phyloP scores from a whole-genome alignment of 2,888 invertebrate genomes.

The Heteromyza rotundicornis region DNA sequence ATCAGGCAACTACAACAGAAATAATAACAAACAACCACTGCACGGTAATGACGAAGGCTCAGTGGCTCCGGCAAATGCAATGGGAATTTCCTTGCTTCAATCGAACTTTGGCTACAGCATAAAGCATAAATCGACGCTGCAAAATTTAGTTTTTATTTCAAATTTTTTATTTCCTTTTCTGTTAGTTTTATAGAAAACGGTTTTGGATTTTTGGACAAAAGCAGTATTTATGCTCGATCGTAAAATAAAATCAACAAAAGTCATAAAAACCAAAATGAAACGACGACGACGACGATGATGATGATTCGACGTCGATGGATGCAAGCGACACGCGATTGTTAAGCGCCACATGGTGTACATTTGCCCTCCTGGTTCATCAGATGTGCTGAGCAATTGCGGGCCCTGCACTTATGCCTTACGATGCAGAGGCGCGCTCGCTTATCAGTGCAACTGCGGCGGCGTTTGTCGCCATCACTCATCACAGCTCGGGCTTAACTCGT shows the following conservation, averaged over 20 bases:
- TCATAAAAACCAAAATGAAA: not conserved
- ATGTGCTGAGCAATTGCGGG: no score
- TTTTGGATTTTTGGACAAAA: not conserved
- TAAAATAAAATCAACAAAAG: constrained; percentile 6
- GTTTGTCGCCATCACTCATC: constrained; percentile 2
- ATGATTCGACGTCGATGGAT: no score
- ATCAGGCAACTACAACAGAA: no score
- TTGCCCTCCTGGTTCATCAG: not conserved
- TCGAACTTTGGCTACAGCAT: no score
- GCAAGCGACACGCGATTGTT: constrained; percentile 4
- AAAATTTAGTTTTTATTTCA: no score
- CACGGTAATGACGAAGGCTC: constrained; percentile 1
- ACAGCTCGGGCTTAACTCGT: not conserved
- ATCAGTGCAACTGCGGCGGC: not conserved
- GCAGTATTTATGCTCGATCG: constrained; percentile 1
- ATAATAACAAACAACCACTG: no score
- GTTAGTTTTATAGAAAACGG: not conserved
- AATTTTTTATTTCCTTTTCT: not conserved
- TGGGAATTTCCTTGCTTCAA: not conserved
- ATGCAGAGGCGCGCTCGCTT: not conserved
- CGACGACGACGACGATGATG: not conserved
- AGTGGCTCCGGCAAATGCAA: not conserved
- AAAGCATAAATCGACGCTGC: no score
- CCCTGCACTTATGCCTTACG: not conserved
- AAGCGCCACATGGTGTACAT: not conserved